phyloP scores from a whole-genome alignment of 1,140 invertebrate genomes.

The Conus ventricosus region DNA sequence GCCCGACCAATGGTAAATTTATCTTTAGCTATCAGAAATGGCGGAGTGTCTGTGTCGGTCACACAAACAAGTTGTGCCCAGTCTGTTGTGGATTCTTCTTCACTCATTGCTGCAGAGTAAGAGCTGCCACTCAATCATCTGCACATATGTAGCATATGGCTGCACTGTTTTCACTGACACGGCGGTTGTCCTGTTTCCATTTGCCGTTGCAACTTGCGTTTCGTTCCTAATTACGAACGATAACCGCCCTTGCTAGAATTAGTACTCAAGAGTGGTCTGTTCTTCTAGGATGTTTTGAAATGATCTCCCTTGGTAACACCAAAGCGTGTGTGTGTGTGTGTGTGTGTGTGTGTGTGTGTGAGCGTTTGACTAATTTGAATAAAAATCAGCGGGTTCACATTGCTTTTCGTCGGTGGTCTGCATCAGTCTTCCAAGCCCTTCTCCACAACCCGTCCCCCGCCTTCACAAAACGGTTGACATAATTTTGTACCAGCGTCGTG shows the following conservation, averaged over 20 bases:
- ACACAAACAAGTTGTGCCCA: slow-evolving; percentile 67
- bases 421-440: too few species aligned
- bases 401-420: too few species aligned
- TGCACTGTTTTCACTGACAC: neutral
- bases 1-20: slow-evolving; percentile 63
- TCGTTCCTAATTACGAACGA: neutral
- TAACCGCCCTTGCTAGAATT: neutral
- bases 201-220: neutral
- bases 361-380: too few species aligned
- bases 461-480: too few species aligned
- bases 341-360: too few species aligned
- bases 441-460: too few species aligned
- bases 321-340: neutral
- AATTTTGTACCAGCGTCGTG: too few species aligned
- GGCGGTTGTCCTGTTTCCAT: neutral
- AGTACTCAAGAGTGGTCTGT: neutral
- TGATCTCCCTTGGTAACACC: neutral
- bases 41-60: slow-evolving; percentile 60
- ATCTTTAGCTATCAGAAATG: slow-evolving; percentile 50
- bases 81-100: neutral
- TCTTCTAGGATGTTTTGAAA: neutral
- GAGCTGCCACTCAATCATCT: neutral
- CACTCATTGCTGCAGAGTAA: neutral
- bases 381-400: too few species aligned
- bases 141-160: too few species aligned